Conservation (phyloP, 2,113 vertebrate genomes). For the Pagrus major region DNA sequence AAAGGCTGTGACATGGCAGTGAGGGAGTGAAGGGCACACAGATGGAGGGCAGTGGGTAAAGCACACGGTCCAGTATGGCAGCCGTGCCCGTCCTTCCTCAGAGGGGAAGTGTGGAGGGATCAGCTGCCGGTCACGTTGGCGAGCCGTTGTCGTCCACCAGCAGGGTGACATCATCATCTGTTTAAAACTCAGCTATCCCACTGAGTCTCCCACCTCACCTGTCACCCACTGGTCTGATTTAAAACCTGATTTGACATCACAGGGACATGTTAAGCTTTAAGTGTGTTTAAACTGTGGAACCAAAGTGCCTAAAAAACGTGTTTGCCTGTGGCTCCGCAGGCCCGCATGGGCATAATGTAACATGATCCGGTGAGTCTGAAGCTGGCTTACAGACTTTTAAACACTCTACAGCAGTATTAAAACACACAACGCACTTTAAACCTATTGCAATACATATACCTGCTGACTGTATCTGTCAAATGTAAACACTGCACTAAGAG, state of each 20-base stretch:
- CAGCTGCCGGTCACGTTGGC: conserved; percentile 28
- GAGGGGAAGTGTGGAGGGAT: neutral
- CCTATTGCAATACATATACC: conserved; percentile 33
- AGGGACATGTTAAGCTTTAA: conserved; percentile 11
- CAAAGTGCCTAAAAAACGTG: conserved; percentile 14
- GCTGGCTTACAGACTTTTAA: conserved; percentile 54
- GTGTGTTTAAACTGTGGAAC: conserved; percentile 43
- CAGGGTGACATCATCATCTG: conserved; percentile 56
- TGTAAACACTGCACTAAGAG: conserved; percentile 60
- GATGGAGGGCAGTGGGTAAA: neutral
- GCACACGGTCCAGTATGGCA: neutral
- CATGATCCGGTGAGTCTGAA: conserved; percentile 38
- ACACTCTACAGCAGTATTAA: conserved; percentile 49
- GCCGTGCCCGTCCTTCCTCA: neutral
- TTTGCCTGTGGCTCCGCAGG: neutral
- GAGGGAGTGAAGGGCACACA: neutral
- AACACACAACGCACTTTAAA: conserved; percentile 55
- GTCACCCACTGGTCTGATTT: conserved; percentile 43
- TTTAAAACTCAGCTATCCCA: conserved; percentile 29
- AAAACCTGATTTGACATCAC: conserved; percentile 35
- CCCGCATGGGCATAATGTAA: conserved; percentile 28
- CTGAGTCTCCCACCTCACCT: conserved; percentile 17
- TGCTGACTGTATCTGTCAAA: conserved; percentile 46
- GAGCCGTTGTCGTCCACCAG: neutral
- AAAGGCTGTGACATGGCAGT: too few species aligned